Conservation (phyloP, 2,113 vertebrate genomes). For the Geococcyx californianus region DNA sequence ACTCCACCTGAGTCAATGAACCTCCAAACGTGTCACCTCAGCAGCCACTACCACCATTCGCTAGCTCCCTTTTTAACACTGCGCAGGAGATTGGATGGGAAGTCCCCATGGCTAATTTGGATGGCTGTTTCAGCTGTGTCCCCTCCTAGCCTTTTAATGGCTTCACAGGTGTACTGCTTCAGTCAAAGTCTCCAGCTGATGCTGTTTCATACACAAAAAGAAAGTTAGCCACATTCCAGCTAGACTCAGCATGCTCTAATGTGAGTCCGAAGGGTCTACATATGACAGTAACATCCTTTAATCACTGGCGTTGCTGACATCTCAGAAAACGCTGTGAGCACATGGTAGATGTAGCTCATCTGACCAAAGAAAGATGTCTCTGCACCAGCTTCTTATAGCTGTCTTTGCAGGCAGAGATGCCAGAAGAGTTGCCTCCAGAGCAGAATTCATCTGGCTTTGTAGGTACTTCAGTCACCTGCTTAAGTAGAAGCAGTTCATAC, state of each 20-base stretch:
- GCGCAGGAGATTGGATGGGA: background rate
- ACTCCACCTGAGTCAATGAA: rapidly evolving
- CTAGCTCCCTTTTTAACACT: background rate
- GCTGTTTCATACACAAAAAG: background rate
- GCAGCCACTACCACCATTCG: background rate
- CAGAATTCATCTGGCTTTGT: background rate
- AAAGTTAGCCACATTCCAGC: background rate
- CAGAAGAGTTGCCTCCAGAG: background rate
- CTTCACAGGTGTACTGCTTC: background rate
- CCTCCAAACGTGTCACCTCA: background rate
- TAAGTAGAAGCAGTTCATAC: background rate
- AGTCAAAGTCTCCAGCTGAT: background rate
- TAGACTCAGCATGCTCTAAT: background rate
- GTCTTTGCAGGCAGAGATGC: background rate
- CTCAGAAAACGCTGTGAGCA: background rate
- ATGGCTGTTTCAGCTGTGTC: background rate
- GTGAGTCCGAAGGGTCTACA: background rate
- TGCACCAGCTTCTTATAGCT: background rate
- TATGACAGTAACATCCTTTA: background rate
- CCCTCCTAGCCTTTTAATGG: background rate
- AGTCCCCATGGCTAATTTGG: background rate
- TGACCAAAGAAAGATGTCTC: background rate
- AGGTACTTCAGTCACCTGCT: background rate
- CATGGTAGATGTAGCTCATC: background rate
- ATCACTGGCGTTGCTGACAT: rapidly evolving